Percentiles rank a stretch among this genome's conserved stretches.
phyloP scores from a whole-genome alignment of 2,888 invertebrate genomes.

The Macrosoma leucophasiata region DNA sequence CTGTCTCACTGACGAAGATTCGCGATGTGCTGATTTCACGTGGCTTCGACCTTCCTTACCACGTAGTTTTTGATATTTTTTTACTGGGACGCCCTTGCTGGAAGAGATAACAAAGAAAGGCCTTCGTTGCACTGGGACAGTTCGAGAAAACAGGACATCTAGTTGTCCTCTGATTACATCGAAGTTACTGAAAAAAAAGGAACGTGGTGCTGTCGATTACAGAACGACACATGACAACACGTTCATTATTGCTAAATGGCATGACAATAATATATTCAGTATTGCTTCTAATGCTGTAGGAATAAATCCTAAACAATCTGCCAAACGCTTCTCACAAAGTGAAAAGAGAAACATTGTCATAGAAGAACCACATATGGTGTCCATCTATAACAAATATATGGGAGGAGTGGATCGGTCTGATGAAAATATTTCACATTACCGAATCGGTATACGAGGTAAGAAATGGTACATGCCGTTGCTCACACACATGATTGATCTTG shows the following conservation, averaged over 20 bases:
- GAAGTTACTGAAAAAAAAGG: slow-evolving; percentile 25
- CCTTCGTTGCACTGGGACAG: slow-evolving; percentile 24
- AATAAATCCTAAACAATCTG: slow-evolving; percentile 21
- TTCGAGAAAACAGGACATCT: slow-evolving; percentile 26
- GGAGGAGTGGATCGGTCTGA: slow-evolving; percentile 2
- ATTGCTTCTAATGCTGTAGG: slow-evolving; percentile 25
- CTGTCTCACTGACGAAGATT: slow-evolving; percentile 26
- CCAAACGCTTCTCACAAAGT: slow-evolving; percentile 25
- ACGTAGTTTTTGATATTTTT: slow-evolving; percentile 24
- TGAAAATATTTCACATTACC: not conserved
- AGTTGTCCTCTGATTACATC: slow-evolving; percentile 25
- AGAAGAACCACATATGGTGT: slow-evolving; percentile 20
- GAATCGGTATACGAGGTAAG: slow-evolving; percentile 1
- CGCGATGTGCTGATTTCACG: slow-evolving; percentile 23
- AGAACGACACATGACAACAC: slow-evolving; percentile 22
- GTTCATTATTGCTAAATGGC: slow-evolving; percentile 21
- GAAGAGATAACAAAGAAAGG: slow-evolving; percentile 25
- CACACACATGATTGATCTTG: too few species aligned
- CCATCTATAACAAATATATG: slow-evolving; percentile 3
- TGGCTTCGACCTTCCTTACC: slow-evolving; percentile 25
- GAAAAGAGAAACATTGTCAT: slow-evolving; percentile 22
- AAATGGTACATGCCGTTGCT: too few species aligned
- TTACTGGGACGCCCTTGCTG: slow-evolving; percentile 23
- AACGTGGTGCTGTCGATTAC: slow-evolving; percentile 26
- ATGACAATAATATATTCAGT: slow-evolving; percentile 26